Conservation (phyloP, 2,797 vertebrate genomes). For the Atherinosoma microstoma region DNA sequence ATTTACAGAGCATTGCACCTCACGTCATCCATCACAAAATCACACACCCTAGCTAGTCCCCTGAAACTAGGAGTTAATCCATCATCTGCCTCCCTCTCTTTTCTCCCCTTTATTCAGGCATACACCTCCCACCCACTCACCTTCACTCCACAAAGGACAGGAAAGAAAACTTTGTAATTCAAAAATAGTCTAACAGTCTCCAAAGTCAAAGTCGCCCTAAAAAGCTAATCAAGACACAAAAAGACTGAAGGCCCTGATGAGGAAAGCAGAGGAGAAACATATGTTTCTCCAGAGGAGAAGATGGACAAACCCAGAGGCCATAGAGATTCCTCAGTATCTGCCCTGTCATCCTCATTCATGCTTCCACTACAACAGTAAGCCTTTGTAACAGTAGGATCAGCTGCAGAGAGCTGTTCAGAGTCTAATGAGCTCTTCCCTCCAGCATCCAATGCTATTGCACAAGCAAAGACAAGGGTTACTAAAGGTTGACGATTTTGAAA, state of each 20-base stretch:
- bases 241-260: slow-evolving; percentile 45
- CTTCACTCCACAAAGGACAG: slow-evolving; percentile 77
- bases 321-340: slow-evolving; percentile 45
- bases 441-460: slow-evolving; percentile 33
- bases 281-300: slow-evolving; percentile 43
- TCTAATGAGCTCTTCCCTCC: slow-evolving; percentile 64
- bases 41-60: slow-evolving; percentile 77
- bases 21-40: slow-evolving; percentile 80
- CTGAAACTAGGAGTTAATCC: slow-evolving; percentile 82
- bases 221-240: slow-evolving; percentile 63
- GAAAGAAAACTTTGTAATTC: slow-evolving; percentile 75
- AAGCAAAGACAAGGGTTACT: slow-evolving; percentile 39
- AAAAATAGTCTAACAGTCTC: slow-evolving; percentile 70
- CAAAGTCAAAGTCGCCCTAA: slow-evolving; percentile 76
- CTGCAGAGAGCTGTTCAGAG: slow-evolving; percentile 32
- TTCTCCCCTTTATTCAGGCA: slow-evolving; percentile 69
- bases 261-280: slow-evolving; percentile 38
- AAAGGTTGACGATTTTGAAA: slow-evolving; percentile 24
- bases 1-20: slow-evolving; percentile 76
- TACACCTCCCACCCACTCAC: slow-evolving; percentile 78
- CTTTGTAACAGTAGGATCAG: slow-evolving; percentile 47
- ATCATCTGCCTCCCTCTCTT: slow-evolving; percentile 79
- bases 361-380: slow-evolving; percentile 40
- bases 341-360: slow-evolving; percentile 55
- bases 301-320: slow-evolving; percentile 58